Conservation (phyloP, 2,113 vertebrate species). For the Beaufortia kweichowensis region DNA sequence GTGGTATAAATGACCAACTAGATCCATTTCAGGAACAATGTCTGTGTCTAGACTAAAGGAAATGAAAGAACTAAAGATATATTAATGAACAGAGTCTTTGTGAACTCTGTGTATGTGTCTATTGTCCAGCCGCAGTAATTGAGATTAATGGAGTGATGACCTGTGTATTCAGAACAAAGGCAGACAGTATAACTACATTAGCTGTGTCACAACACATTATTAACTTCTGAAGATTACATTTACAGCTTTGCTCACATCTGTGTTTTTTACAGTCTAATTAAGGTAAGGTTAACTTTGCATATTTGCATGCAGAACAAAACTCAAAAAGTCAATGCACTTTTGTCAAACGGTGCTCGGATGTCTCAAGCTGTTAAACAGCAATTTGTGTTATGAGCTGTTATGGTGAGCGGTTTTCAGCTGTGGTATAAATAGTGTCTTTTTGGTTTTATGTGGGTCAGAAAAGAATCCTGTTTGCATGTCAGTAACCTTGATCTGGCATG, state of each 20-base stretch:
- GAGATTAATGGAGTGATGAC: slow-evolving; percentile 40
- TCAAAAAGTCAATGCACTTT: background rate
- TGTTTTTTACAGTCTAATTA: too few species aligned
- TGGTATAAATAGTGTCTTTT: slow-evolving; percentile 48
- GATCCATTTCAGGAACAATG: background rate
- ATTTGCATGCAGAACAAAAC: too few species aligned
- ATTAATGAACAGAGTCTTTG: slow-evolving; percentile 20
- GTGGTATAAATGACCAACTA: background rate
- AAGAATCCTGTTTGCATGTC: slow-evolving; percentile 30
- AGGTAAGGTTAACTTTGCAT: too few species aligned
- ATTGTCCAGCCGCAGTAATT: background rate
- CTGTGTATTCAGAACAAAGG: slow-evolving; percentile 9
- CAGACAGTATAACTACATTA: slow-evolving; percentile 21
- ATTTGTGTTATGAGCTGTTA: background rate
- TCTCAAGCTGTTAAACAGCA: background rate
- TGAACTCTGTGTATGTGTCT: background rate
- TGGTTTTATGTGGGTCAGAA: slow-evolving; percentile 18
- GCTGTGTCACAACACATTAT: slow-evolving; percentile 7
- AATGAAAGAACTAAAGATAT: slow-evolving; percentile 17
- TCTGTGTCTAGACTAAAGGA: slow-evolving; percentile 5
- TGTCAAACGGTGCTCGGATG: background rate
- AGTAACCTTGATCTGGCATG: slow-evolving; percentile 17
- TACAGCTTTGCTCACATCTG: too few species aligned
- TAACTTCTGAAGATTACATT: background rate
- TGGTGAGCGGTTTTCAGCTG: background rate